Conservation (phyloP, 2,888 invertebrate species). For the Lysandra bellargus region DNA sequence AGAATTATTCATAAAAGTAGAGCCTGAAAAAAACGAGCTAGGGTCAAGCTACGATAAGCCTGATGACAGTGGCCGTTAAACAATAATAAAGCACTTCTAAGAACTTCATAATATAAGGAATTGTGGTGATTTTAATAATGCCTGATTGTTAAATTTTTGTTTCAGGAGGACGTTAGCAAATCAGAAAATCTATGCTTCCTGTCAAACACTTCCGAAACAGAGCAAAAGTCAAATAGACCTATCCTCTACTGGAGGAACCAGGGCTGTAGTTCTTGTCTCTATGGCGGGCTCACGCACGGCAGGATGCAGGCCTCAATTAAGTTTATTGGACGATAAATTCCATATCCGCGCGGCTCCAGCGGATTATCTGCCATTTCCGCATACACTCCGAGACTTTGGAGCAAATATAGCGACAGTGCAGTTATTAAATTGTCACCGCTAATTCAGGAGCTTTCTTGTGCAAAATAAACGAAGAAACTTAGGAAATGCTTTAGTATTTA, state of each 20-base stretch:
- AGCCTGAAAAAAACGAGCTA: no score
- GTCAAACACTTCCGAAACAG: no score
- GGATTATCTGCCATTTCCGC: slow-evolving; percentile 29
- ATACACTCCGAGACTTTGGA: slow-evolving; percentile 19
- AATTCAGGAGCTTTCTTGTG: neutral
- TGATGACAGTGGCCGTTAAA: no score
- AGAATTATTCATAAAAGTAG: no score
- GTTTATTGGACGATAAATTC: slow-evolving; percentile 33
- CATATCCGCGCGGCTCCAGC: slow-evolving; percentile 6
- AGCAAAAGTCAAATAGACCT: no score
- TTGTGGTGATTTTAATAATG: no score
- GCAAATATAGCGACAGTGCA: slow-evolving; percentile 2
- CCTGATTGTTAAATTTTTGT: no score
- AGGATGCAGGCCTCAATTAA: slow-evolving; percentile 22
- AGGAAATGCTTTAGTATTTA: neutral
- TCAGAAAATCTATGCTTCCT: no score
- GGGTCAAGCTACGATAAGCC: no score
- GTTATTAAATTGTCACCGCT: slow-evolving; percentile 14
- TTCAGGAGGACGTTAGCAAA: neutral
- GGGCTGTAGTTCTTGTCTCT: neutral
- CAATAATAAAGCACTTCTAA: no score
- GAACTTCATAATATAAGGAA: no score
- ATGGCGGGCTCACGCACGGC: slow-evolving; percentile 10
- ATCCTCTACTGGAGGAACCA: neutral
- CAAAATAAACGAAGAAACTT: neutral